Evolutionary conservation across 2,797 vertebrate genomes (phyloP).

Genomic region (Chaetodon trifasciatus): DNA sequence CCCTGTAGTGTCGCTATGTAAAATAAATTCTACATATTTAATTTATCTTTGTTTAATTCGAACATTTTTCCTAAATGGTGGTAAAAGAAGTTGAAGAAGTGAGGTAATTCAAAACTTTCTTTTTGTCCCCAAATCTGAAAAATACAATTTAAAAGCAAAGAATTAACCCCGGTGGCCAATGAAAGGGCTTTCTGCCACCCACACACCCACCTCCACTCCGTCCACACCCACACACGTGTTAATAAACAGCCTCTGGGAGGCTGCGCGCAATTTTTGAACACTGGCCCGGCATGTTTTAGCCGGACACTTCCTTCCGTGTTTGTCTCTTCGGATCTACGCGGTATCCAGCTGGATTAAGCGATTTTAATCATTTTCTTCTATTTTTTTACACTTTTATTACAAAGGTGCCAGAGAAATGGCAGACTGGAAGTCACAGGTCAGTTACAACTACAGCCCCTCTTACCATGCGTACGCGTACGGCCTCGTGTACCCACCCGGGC

Average conservation of each 20-base stretch:
- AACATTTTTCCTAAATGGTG: too few species aligned
- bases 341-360: accelerated
- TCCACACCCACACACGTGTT: constrained; percentile 45
- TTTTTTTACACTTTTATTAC: background rate
- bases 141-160: background rate
- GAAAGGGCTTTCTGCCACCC: accelerated
- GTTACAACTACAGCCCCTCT: constrained; percentile 79
- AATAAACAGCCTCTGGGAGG: constrained; percentile 29
- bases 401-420: constrained; percentile 65
- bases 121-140: background rate
- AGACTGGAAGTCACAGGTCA: constrained; percentile 82
- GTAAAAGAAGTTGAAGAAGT: too few species aligned
- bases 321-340: accelerated
- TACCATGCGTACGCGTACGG: constrained; percentile 83
- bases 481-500: constrained; percentile 71
- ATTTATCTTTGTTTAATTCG: too few species aligned
- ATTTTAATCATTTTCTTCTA: accelerated
- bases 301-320: background rate
- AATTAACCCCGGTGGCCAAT: background rate
- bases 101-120: background rate
- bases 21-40: background rate
- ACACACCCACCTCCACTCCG: constrained; percentile 1
- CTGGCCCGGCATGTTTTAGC: accelerated
- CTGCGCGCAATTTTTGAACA: background rate
- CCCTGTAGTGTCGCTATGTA: background rate